These are phyloP conservation scores for Nesoenas mayeri DNA, from an alignment of 2,113 vertebrate genomes.

Conservation along the genomic window DNA sequence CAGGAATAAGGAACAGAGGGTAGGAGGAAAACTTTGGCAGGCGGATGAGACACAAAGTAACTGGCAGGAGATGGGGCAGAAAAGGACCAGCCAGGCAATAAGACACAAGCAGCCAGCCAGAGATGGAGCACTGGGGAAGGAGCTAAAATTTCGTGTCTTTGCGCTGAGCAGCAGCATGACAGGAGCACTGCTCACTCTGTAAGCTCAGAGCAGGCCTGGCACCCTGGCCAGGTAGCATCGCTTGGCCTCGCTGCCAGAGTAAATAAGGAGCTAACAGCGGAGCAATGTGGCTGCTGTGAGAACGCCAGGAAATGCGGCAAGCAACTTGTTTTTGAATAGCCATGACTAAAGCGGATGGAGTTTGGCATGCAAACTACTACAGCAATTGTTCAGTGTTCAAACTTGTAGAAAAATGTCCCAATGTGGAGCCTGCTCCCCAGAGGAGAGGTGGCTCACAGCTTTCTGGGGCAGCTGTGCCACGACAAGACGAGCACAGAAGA, in stretches of 20 bases:
- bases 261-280: neutral
- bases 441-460: rapidly evolving
- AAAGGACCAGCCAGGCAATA: neutral
- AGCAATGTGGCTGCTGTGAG: neutral
- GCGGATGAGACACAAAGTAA: neutral
- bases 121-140: neutral
- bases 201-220: constrained; percentile 16
- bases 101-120: rapidly evolving
- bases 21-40: neutral
- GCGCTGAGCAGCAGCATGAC: neutral
- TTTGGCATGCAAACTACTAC: neutral
- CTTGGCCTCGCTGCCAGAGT: neutral
- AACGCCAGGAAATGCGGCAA: neutral
- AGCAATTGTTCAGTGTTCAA: neutral
- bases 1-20: neutral
- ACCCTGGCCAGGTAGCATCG: neutral
- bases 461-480: neutral
- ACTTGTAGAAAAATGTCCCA: neutral
- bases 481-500: rapidly evolving
- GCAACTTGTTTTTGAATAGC: neutral
- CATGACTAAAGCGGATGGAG: neutral
- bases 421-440: neutral
- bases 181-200: neutral
- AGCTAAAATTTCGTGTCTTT: neutral
- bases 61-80: neutral